Percentiles rank a stretch among this genome's conserved stretches.
These are phyloP conservation scores for Odontesthes bonariensis DNA, from an alignment of 2,113 vertebrate species.

Conservation along the genomic window DNA sequence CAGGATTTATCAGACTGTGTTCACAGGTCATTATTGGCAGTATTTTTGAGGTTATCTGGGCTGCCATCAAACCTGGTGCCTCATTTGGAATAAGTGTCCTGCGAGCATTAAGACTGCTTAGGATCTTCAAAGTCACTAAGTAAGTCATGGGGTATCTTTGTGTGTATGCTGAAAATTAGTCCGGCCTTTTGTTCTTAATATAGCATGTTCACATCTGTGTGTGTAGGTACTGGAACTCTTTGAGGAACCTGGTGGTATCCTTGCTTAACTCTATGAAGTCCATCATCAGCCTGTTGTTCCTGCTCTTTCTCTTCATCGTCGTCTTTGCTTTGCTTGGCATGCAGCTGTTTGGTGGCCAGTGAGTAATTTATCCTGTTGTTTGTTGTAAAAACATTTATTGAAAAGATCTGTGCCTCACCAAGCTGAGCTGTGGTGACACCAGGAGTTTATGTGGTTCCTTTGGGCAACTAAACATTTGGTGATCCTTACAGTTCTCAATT, in stretches of 20 bases:
- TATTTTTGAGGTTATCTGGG: constrained; percentile 98
- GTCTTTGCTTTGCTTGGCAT: constrained; percentile 97
- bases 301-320: constrained; percentile 98
- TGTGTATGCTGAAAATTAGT: background rate
- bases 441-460: background rate
- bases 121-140: constrained; percentile 99
- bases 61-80: constrained; percentile 92
- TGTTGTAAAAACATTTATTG: background rate
- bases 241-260: constrained; percentile 95
- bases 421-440: background rate
- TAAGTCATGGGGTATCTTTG: constrained; percentile 72
- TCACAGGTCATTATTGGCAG: constrained; percentile 95
- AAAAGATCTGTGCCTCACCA: background rate
- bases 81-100: constrained; percentile 97
- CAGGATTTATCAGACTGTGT: constrained; percentile 25
- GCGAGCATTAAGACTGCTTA: constrained; percentile 90
- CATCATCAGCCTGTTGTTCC: constrained; percentile 95
- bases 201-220: constrained; percentile 15
- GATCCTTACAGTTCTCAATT: too few relatives aligned
- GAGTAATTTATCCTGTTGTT: constrained; percentile 70
- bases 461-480: too few relatives aligned
- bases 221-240: constrained; percentile 94
- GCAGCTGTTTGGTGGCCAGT: constrained; percentile 98
- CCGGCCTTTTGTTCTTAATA: background rate
- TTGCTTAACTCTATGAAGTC: constrained; percentile 98